Base-by-base conservation (phyloP, 2,797 vertebrate genomes). In the Rhinatrema bivittatum region DNA sequence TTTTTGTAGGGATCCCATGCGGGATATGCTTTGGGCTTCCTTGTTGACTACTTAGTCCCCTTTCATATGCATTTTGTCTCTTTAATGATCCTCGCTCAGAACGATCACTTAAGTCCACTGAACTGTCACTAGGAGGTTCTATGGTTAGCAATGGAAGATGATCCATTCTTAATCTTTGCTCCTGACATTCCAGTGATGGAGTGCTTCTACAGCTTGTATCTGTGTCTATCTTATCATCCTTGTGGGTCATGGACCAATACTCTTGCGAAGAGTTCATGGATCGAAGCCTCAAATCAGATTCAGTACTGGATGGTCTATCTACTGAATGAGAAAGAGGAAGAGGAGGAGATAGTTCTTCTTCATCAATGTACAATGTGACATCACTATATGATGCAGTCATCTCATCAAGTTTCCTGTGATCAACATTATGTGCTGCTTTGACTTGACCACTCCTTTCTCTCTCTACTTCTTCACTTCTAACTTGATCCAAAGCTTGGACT, bases 321-420 rank as follows among this genome's bases (percentile, higher is more conserved):
- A 81, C 84, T 0, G 84, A 81, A 48, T 91, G 90, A 3, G 87
- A 81, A 8, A 88, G 78, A 0, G 91, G 88, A 25, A 95, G 76
- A 4, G 95, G 91, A 0, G 94, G 94, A 1, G 95, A 97, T 29
- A 98, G 65, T 50, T 98, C 95, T 48, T 98, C 95, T 62, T 98
- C 95, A 1, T 98, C 95, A 0, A 98, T 98, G 70, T 94, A 97
- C 38, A 98, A 78, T 0, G 94, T 97, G 41, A 98, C 94, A 3
- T 98, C 94, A 2, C 94, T 98, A 64, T 98, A 98, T 0, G 95
- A 98, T 0, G 94, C 93, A 0, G 87, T 93, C 91, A 97, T 94
- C 68, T 97, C 93, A 3, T 97, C 94, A 29, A 90, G 77, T 50
- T 91, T 91, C 58, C 79, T 82, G 53, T 76, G 90, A 44, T 91